Base-by-base conservation (phyloP, 2,113 vertebrate species). In the Seriola dumerili region DNA sequence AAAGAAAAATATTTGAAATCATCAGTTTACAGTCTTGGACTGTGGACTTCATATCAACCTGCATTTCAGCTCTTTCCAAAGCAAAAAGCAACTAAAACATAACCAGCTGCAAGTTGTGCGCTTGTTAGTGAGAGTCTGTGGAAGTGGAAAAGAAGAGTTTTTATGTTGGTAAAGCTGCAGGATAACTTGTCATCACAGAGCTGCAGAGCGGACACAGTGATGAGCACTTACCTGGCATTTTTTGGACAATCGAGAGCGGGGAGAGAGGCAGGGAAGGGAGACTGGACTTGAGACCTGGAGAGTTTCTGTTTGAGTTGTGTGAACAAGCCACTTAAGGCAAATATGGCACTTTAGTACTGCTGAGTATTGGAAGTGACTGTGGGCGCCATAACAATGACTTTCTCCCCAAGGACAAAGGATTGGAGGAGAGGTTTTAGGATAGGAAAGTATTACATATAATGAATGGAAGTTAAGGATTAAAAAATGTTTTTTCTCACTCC, bases 121-220 rank as follows among this genome's bases (percentile, higher is more conserved):
- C 50, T 13, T 85, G 57, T 66, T 59, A 54, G 4, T 19, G 4
- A 64, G 38, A 65, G 50, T 55, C 50, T 48, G 17, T 58, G 36
- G 62, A 63, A 75, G 77, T 6, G 14, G 17, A 29, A 44, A 8
- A 78, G 4, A 78, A 61, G 54, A 66, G n/a, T 63, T 80, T 78
- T 88, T 10, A 64, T 72, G 67, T 36, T 14, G 9, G 50, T 54
- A 58, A 82, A 58, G 72, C 80, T 85, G 58, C 78, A 74, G 81
- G 73, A 44, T 4, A 80, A 69, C 46, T 9, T 62, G 59, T 61
- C 67, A 64, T 76, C 55, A 59, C 63, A 7, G 17, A 76, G 44
- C 57, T 46, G 44, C 62, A 72, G 63, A 76, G 55, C 38, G 40
- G 36, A 50, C 46, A 59, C 38, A 34, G 8, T 54, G 40, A 70